Evolutionary conservation across 2,113 vertebrate genomes (phyloP).

Genomic region (Enhydra lutris): DNA sequence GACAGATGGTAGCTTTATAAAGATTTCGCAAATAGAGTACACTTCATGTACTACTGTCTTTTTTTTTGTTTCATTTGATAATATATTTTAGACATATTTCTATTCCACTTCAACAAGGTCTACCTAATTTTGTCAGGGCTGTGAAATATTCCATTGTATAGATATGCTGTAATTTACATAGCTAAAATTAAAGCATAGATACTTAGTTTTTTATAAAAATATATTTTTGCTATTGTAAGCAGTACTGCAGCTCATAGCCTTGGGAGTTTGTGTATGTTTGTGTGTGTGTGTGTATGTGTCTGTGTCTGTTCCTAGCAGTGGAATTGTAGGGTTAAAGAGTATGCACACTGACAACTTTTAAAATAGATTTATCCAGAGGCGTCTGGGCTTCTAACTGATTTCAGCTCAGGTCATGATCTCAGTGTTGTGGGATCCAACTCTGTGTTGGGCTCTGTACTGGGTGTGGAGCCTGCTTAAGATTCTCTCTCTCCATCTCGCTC

Average conservation of each 20-base stretch:
- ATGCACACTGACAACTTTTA: background rate
- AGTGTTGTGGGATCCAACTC: background rate
- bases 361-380: background rate
- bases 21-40: background rate
- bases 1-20: background rate
- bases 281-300: background rate
- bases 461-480: background rate
- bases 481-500: background rate
- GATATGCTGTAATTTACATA: background rate
- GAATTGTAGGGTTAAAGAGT: background rate
- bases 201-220: background rate
- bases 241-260: background rate
- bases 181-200: background rate
- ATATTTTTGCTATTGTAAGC: background rate
- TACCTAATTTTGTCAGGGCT: background rate
- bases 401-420: background rate
- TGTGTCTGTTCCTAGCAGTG: background rate
- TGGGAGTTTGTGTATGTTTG: background rate
- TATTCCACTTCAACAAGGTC: background rate
- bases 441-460: background rate
- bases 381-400: background rate
- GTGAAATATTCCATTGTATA: background rate
- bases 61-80: background rate
- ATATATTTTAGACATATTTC: conserved; percentile 2
- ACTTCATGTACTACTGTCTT: background rate